Base-by-base conservation (phyloP, 2,113 vertebrate species). In the Orientallactaga bullata region DNA sequence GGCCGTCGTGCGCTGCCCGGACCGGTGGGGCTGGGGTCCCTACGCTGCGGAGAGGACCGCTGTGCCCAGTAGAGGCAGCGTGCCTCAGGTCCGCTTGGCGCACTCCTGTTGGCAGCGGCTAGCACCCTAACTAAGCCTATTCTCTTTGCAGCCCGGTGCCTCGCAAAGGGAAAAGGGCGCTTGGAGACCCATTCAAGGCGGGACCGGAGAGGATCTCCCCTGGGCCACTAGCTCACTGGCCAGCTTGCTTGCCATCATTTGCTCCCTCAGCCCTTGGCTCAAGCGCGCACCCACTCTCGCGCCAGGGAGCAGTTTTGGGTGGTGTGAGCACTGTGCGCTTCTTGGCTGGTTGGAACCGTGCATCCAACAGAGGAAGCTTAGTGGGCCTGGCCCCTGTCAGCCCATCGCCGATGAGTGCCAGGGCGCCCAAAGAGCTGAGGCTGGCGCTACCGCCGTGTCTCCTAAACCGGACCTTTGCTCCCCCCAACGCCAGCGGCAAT, bases 341-440 rank as follows among this genome's bases (percentile, higher is more conserved):
- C 81, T 80, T 77, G 88, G 81, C 93, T 92, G 72, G 93, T 92
- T 76, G 85, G 68, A 92, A 93, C 88, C 0, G 88, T 79, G 91
- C 81, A 78, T 58, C 76, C 81, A 13, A 51, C 93, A 97, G 95
- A 96, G 91, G 96, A 97, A 98, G 97, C 93, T 96, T 94, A 94
- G 96, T 23, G 97, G 97, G 97, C 96, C 88, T 61, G 88, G 90
- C 94, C 95, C 94, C 95, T 90, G 68, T 85, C 98, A 97, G 97
- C 97, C 97, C 98, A 93, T 96, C 98, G 98, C 98, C 97, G 94
- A 99, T 99, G 99, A 98, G 98, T 97, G 97, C 99, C 98, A 98
- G 98, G 98, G 98, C 98, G 95, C 98, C 98, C 63, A 99, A 99
- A 98, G 98, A 98, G 98, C 97, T 98, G 96, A 98, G 98, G 97